phyloP scores from a whole-genome alignment of 1,140 invertebrate genomes.

The Drosophila auraria region DNA sequence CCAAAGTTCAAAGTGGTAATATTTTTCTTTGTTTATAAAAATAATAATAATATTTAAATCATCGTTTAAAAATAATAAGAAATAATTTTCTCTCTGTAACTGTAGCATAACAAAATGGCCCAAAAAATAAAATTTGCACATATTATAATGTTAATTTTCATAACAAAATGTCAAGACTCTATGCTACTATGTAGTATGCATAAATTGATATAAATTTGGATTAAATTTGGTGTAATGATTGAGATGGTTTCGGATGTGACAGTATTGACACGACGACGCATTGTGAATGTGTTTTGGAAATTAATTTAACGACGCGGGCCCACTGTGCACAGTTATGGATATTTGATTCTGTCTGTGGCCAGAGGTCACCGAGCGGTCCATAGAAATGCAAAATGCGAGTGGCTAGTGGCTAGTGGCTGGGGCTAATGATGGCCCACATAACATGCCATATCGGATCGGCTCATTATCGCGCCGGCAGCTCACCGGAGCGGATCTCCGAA shows the following conservation, averaged over 20 bases:
- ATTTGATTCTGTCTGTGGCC: conserved; percentile 44
- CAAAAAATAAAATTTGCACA: conserved; percentile 6
- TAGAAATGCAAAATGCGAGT: conserved; percentile 65
- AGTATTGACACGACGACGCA: background rate
- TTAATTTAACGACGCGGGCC: conserved; percentile 1
- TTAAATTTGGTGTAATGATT: background rate
- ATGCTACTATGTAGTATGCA: conserved; percentile 4
- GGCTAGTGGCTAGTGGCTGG: conserved; percentile 22
- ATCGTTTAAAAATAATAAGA: too few relatives aligned
- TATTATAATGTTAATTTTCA: conserved; percentile 13
- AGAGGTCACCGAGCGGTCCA: conserved; percentile 58
- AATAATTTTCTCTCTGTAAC: conserved; percentile 1
- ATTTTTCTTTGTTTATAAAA: too few relatives aligned
- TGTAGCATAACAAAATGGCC: conserved; percentile 2
- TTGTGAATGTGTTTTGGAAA: background rate
- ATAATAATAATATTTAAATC: too few relatives aligned
- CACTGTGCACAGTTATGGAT: conserved; percentile 57
- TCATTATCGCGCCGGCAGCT: conserved; percentile 40
- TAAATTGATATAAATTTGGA: conserved; percentile 16
- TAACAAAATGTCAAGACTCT: conserved; percentile 18
- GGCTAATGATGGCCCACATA: conserved; percentile 70
- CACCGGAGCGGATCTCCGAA: conserved; percentile 27
- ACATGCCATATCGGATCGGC: conserved; percentile 22
- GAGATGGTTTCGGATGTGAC: conserved; percentile 3
- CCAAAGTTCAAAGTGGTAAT: too few relatives aligned